These are phyloP conservation scores for Drosophila insularis DNA, from an alignment of 1,140 invertebrate genomes.

Conservation along the genomic window DNA sequence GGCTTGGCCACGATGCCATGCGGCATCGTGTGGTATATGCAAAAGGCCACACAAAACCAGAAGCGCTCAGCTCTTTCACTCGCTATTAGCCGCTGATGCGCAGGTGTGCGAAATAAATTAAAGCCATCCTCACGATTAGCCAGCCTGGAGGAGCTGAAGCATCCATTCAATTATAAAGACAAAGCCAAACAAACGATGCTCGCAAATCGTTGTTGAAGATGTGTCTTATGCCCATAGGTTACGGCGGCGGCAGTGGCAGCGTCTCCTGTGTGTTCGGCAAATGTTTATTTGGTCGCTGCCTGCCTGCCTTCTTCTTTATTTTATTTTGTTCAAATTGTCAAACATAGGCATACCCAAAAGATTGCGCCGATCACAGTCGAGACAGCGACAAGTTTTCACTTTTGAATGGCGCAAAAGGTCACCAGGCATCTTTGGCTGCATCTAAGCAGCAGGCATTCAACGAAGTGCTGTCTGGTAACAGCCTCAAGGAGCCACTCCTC, in stretches of 20 bases:
- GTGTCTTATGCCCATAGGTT: slow-evolving; percentile 2
- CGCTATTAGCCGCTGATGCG: slow-evolving; percentile 43
- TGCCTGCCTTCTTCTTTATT: slow-evolving; percentile 46
- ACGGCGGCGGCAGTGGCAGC: neutral
- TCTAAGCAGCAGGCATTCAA: slow-evolving; percentile 29
- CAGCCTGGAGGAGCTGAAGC: slow-evolving; percentile 32
- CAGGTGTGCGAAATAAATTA: slow-evolving; percentile 80
- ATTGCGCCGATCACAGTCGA: slow-evolving; percentile 30
- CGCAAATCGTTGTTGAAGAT: slow-evolving; percentile 52
- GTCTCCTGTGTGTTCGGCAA: slow-evolving; percentile 2
- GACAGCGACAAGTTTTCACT: slow-evolving; percentile 65
- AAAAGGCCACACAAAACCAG: slow-evolving; percentile 61
- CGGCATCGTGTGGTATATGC: slow-evolving; percentile 41
- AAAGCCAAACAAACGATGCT: slow-evolving; percentile 42
- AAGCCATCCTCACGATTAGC: slow-evolving; percentile 60
- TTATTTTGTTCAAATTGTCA: slow-evolving; percentile 67
- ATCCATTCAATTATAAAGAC: slow-evolving; percentile 54
- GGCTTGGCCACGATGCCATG: neutral
- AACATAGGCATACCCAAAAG: slow-evolving; percentile 37
- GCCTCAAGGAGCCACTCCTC: slow-evolving; percentile 36
- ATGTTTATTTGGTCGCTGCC: slow-evolving; percentile 43
- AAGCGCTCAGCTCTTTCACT: slow-evolving; percentile 43
- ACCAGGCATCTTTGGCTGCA: slow-evolving; percentile 25
- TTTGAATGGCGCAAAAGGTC: slow-evolving; percentile 71
- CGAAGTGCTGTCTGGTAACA: slow-evolving; percentile 11